phyloP scores from a whole-genome alignment of 2,888 invertebrate genomes.

The Rosalia funebris region DNA sequence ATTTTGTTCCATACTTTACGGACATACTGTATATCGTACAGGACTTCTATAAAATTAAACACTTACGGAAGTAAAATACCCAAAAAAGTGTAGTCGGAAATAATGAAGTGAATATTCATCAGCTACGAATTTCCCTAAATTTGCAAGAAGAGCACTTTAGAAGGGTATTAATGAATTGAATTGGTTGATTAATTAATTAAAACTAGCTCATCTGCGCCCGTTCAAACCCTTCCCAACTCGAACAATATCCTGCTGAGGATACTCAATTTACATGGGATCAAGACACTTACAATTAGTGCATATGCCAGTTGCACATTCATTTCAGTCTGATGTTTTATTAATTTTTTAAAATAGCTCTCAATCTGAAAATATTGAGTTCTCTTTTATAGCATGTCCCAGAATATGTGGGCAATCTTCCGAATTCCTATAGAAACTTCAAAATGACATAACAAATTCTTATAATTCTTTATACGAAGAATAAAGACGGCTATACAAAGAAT shows the following conservation, averaged over 20 bases:
- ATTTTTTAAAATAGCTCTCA: too few species aligned
- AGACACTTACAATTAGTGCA: conserved; percentile 21
- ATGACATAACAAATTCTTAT: too few species aligned
- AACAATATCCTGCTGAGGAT: conserved; percentile 52
- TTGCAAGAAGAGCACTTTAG: conserved; percentile 58
- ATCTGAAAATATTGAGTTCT: too few species aligned
- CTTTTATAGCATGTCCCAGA: too few species aligned
- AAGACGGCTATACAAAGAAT: too few species aligned
- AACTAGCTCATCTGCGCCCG: conserved; percentile 62
- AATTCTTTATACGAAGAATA: too few species aligned
- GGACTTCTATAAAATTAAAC: neutral
- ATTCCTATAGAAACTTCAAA: too few species aligned
- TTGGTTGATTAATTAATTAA: conserved; percentile 74
- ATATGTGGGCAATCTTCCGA: too few species aligned
- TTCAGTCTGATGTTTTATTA: neutral
- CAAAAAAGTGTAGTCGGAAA: conserved; percentile 24
- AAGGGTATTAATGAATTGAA: conserved; percentile 68
- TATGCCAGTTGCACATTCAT: conserved; percentile 15
- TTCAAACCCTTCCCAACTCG: conserved; percentile 52
- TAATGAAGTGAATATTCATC: conserved; percentile 57
- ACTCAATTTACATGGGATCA: conserved; percentile 57
- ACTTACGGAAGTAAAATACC: conserved; percentile 15
- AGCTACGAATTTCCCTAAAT: conserved; percentile 57
- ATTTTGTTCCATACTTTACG: too few species aligned
- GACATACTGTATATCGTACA: too few species aligned